Base-by-base conservation (phyloP, 2,888 invertebrate species). In the Hipparchia semele region DNA sequence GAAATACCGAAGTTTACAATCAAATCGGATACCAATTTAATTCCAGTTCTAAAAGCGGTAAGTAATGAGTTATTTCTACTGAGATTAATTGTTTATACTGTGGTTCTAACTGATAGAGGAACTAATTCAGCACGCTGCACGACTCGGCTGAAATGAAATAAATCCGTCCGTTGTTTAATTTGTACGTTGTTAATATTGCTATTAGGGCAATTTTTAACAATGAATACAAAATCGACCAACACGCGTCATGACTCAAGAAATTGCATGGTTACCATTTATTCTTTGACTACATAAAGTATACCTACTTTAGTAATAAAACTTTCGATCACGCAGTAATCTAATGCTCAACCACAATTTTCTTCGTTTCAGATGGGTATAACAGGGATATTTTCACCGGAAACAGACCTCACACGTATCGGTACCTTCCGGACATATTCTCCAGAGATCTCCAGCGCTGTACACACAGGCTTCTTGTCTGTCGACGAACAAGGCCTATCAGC, bases 401-500 rank as follows among this genome's bases (percentile, higher is more conserved):
- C 94, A 1, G 89, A 92, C 39, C 83, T 95, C 2, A 80, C 79
- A 0, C 85, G 84, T 0, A 79, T 94, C 6, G 92, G 91, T 2
- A 76, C 76, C 6, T 87, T 80, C 73, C 80, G 79, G 0, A 77
- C 80, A 1, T 78, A 74, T 5, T 79, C 86, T 2, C 94, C 86
- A 1, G 90, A 82, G 78, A 88, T 95, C 1, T 88, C 90, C 0
- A 87, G 90, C 33, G 94, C 94, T 0, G 71, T 94, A 2, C 95
- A 95, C 79, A 91, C 94, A 23, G 94, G 94, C 0, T 83, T 87
- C 23, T 79, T 95, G n/a, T 88, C 92, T 1, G 91, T 95, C 1
- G 94, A 95, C 64, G 95, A 95, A 75, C 81, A 89, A 67, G 95
- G 95, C 10, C 92, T 91, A 0, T 85, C 88, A 1, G 95, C 94